phyloP scores from a whole-genome alignment of 64 coral and sea anemone species.

The Dendronephthya gigantea region DNA sequence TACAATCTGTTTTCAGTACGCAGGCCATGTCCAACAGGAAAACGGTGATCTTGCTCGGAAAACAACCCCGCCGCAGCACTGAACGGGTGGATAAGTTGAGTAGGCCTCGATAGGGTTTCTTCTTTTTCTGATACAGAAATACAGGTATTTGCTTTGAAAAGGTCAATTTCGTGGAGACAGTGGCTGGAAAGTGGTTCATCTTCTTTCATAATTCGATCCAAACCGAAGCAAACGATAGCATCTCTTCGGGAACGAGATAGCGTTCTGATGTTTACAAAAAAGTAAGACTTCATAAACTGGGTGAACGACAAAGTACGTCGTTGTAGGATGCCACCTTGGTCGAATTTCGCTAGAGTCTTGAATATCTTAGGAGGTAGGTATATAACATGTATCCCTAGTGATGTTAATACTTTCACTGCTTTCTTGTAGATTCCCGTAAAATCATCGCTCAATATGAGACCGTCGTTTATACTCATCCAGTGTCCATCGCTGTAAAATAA shows the following conservation, averaged over 20 bases:
- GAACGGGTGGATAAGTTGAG: slow-evolving; percentile 44
- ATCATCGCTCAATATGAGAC: neutral
- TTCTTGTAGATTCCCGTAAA: neutral
- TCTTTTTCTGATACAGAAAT: slow-evolving; percentile 44
- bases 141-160: slow-evolving; percentile 43
- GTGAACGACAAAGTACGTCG: slow-evolving; percentile 54
- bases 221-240: slow-evolving; percentile 36
- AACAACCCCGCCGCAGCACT: slow-evolving; percentile 44
- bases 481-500: slow-evolving; percentile 28
- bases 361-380: neutral
- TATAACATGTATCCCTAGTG: no score
- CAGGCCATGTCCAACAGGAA: slow-evolving; percentile 56
- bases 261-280: slow-evolving; percentile 41
- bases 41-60: slow-evolving; percentile 39
- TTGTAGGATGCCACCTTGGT: neutral
- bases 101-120: slow-evolving; percentile 31
- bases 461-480: no score
- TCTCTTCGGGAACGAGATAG: slow-evolving; percentile 37
- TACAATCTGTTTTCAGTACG: slow-evolving; percentile 38
- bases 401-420: no score
- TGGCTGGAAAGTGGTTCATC: neutral
- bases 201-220: slow-evolving; percentile 38
- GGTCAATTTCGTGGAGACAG: slow-evolving; percentile 3
- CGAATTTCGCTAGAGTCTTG: slow-evolving; percentile 31
- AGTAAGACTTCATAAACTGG: slow-evolving; percentile 50